Base-by-base conservation (phyloP, 2,113 vertebrate species). In the Phylloscopus whistleri region DNA sequence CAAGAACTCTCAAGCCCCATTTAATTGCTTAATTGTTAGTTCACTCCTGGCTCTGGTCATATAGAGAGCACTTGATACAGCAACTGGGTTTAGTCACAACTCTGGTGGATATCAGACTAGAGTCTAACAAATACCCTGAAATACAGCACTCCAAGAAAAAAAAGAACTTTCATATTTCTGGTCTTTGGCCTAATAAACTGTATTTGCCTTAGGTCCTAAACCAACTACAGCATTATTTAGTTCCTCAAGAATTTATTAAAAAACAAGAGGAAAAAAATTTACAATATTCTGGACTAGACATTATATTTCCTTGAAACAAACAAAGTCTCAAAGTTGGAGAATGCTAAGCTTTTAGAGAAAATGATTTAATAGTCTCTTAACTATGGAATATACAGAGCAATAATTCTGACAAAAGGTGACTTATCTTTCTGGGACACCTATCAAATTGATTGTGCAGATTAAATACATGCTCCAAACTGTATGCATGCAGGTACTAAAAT, bases 361-460 rank as follows among this genome's bases (percentile, higher is more conserved):
- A 92, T 95, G 72, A 96, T 96, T 94, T 92, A 95, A 93, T 53
- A 94, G 60, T 62, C 39, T 92, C 44, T 86, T 92, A 92, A 95
- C 76, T 75, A 68, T 59, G 90, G 64, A 93, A 92, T 72, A 93
- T 58, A 87, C 68, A 67, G 79, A 88, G 83, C 56, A 89, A 53
- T 96, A 92, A 93, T 90, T 94, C 83, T 92, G 88, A 94, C 83
- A 92, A 92, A 95, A 94, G 48, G 56, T 94, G 86, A 95, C 76
- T 95, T 94, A 92, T 72, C 83, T 96, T 89, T 89, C 90, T 92
- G 85, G 53, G 83, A 78, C 69, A 87, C 79, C 85, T 78, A 94
- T 96, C 79, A 96, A 95, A 96, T 79, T 92, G 93, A 89, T 90
- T 94, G 79, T 81, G 72, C 85, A 93, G 93, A 95, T 97, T 95